phyloP scores from a whole-genome alignment of 1,140 invertebrate species.

The Saccostrea cuccullata region DNA sequence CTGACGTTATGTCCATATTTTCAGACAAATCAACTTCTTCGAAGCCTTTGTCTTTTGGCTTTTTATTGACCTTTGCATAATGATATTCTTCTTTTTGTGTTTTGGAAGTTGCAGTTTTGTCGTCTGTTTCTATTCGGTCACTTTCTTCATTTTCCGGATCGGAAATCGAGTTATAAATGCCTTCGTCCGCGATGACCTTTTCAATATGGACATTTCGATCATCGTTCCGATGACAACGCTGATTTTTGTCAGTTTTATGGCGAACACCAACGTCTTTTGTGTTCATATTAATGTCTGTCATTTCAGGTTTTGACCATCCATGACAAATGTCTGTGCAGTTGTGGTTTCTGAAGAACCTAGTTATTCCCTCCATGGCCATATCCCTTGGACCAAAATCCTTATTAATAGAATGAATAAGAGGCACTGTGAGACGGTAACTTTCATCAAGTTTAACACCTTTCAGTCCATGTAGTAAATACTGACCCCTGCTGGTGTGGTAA shows the following conservation, averaged over 20 bases:
- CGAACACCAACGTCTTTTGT: neutral
- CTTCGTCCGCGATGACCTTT: neutral
- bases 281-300: conserved; percentile 8
- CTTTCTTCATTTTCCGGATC: neutral
- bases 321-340: conserved; percentile 38
- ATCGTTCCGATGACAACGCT: neutral
- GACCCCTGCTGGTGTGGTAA: neutral
- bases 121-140: neutral
- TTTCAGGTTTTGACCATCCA: conserved; percentile 21
- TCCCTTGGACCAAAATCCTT: conserved; percentile 39
- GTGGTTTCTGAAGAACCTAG: conserved; percentile 19
- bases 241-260: neutral
- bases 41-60: neutral
- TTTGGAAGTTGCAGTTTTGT: neutral
- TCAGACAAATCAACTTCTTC: neutral
- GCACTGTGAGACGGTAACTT: conserved; percentile 14
- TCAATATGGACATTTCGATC: neutral
- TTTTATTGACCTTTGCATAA: neutral
- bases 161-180: conserved; percentile 8
- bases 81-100: neutral
- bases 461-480: conserved; percentile 17
- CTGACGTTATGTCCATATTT: conserved; percentile 8
- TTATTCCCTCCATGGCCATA: conserved; percentile 20
- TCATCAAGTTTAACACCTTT: neutral
- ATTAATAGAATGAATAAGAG: conserved; percentile 29